Percentiles rank a stretch among this genome's conserved stretches.
phyloP scores from a whole-genome alignment of 2,888 invertebrate genomes.

The Reticulitermes lucifugus region DNA sequence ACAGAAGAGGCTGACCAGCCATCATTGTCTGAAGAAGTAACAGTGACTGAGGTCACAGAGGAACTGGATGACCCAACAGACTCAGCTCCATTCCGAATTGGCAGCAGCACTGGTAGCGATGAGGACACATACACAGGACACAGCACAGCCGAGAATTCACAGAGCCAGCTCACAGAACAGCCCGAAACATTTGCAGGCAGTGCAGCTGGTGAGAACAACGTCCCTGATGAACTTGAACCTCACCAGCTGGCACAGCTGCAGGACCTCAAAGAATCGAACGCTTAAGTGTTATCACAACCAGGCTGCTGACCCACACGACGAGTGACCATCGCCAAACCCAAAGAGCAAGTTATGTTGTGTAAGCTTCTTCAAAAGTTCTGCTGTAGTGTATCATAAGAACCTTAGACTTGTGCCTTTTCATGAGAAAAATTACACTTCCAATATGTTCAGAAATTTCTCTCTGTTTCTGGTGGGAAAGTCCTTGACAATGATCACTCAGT shows the following conservation, averaged over 20 bases:
- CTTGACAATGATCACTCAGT: neutral
- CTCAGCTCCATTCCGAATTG: slow-evolving; percentile 70
- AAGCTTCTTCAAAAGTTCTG: neutral
- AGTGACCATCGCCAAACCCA: neutral
- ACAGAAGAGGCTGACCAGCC: slow-evolving; percentile 47
- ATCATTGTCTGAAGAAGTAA: slow-evolving; percentile 40
- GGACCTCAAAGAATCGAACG: slow-evolving; percentile 91
- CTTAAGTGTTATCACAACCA: slow-evolving; percentile 67
- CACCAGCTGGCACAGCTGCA: slow-evolving; percentile 89
- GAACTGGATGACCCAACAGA: slow-evolving; percentile 64
- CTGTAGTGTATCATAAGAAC: neutral
- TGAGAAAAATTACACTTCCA: neutral
- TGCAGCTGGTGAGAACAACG: slow-evolving; percentile 46
- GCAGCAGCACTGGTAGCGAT: slow-evolving; percentile 77
- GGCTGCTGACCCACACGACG: neutral
- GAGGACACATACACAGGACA: slow-evolving; percentile 73
- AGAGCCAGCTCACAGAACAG: slow-evolving; percentile 59
- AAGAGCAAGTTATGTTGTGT: neutral
- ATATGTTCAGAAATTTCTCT: neutral
- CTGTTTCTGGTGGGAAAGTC: neutral
- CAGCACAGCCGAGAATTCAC: slow-evolving; percentile 72
- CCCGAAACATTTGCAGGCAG: slow-evolving; percentile 17
- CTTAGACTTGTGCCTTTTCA: neutral
- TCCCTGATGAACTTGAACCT: slow-evolving; percentile 90
- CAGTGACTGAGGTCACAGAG: slow-evolving; percentile 2